Base-by-base conservation (phyloP, 1,140 invertebrate genomes). In the Cherax destructor region DNA sequence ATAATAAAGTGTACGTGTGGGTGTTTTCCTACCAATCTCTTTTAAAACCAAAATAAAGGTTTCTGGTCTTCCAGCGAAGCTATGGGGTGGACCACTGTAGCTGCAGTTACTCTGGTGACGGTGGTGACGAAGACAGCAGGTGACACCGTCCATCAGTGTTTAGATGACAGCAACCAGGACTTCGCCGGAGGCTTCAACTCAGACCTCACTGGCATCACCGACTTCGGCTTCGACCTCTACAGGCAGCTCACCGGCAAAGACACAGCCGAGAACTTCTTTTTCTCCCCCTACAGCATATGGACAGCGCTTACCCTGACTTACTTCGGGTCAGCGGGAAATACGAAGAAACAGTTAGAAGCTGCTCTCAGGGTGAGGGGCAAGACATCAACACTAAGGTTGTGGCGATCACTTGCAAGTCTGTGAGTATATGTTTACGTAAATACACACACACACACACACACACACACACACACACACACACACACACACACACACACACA, bases 281-380 rank as follows among this genome's bases (percentile, higher is more conserved):
- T 98, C 94, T 98, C 98, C 24, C 98, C 98, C 0, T 97, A 97
- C 94, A 98, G 97, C 92, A 96, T 98, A 18, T 96, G 98, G 93
- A 96, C 97, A 87, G 96, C 97, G 0, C 93, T 99, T 11, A 94
- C 96, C 21, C 95, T 98, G 21, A 96, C 97, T 0, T 98, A 97
- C 93, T 97, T 98, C 93, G 96, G 97, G 0, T 94, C 97, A 0
- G 95, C 95, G 0, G 96, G 96, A 6, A 94, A 96, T 18, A 98
- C 98, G 0, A 50, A 85, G 47, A 30, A 21, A 1, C 47, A 91
- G 41, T 49, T 91, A 4, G 74, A 65, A 47, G 7, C 4, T 4
- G 89, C 61, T 1, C 76, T 91, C 9, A 52, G 89, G 41, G 59
- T 79, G 1, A 49, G 6, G 4, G 91, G 86, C 50, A 93, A 93